Percentiles rank a stretch among this genome's conserved stretches.
These are phyloP conservation scores for Gila robusta DNA, from an alignment of 2,797 vertebrate species.

Conservation along the genomic window DNA sequence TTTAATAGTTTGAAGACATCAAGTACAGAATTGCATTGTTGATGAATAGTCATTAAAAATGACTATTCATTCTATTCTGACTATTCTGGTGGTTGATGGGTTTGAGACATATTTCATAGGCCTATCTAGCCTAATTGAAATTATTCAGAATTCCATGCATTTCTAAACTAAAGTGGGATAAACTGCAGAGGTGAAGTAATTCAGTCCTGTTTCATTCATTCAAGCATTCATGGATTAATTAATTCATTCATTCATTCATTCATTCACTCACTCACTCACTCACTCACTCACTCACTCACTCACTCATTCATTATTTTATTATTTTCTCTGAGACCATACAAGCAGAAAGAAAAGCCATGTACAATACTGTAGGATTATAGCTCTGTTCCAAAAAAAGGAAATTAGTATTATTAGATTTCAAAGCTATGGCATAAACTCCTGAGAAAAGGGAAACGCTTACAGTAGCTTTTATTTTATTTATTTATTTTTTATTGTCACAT, in stretches of 20 bases:
- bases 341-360: conserved; percentile 72
- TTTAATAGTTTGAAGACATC: conserved; percentile 18
- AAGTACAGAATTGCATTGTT: background rate
- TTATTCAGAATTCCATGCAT: conserved; percentile 64
- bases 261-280: background rate
- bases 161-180: conserved; percentile 76
- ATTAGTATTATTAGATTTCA: conserved; percentile 76
- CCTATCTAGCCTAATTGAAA: background rate
- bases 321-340: conserved; percentile 67
- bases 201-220: conserved; percentile 64
- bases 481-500: conserved; percentile 62
- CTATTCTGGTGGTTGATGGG: background rate
- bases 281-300: no score
- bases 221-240: conserved; percentile 9
- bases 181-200: conserved; percentile 68
- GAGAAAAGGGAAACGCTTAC: conserved; percentile 69
- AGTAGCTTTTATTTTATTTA: conserved; percentile 46
- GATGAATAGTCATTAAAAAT: background rate
- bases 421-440: conserved; percentile 76
- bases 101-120: background rate
- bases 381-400: conserved; percentile 77
- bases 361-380: conserved; percentile 72
- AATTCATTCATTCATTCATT: conserved; percentile 53
- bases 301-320: conserved; percentile 47
- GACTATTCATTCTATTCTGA: no score